These are phyloP conservation scores for Choloepus didactylus DNA, from an alignment of 2,797 vertebrate species.

Conservation along the genomic window DNA sequence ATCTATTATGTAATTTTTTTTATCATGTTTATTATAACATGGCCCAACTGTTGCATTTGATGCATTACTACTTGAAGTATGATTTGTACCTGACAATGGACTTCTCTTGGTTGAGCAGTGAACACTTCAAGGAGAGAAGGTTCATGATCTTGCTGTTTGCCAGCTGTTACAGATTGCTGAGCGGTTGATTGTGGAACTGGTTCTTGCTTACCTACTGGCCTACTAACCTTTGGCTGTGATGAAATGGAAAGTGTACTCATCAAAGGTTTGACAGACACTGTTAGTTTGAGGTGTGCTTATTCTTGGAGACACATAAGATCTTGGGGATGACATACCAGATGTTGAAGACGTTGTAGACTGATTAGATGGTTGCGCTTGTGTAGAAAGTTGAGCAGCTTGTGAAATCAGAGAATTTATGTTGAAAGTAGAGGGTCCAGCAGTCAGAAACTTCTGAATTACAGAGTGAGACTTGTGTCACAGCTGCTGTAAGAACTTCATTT, in stretches of 20 bases:
- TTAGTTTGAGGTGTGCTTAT: constrained; percentile 97
- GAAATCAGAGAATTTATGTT: no score
- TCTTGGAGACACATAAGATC: constrained; percentile 92
- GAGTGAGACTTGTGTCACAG: no score
- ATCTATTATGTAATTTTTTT: not conserved
- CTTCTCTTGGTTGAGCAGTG: constrained; percentile 96
- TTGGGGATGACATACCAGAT: constrained; percentile 95
- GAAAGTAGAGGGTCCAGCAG: no score
- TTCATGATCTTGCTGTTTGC: constrained; percentile 94
- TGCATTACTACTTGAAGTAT: constrained; percentile 90
- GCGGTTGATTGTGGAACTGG: constrained; percentile 92
- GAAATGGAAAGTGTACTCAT: constrained; percentile 93
- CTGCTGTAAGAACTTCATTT: constrained; percentile 92
- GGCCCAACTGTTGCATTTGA: constrained; percentile 85
- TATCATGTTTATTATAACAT: no score
- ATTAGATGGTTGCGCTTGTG: constrained; percentile 95
- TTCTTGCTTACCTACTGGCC: constrained; percentile 92
- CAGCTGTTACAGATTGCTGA: constrained; percentile 91
- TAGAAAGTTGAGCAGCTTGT: not conserved
- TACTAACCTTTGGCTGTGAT: constrained; percentile 93
- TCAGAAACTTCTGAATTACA: no score
- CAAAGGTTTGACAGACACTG: constrained; percentile 92
- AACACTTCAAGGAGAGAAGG: constrained; percentile 93
- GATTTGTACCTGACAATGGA: constrained; percentile 94
- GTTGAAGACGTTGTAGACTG: constrained; percentile 98